Base-by-base conservation (phyloP, 2,113 vertebrate genomes). In the Struthio camelus region DNA sequence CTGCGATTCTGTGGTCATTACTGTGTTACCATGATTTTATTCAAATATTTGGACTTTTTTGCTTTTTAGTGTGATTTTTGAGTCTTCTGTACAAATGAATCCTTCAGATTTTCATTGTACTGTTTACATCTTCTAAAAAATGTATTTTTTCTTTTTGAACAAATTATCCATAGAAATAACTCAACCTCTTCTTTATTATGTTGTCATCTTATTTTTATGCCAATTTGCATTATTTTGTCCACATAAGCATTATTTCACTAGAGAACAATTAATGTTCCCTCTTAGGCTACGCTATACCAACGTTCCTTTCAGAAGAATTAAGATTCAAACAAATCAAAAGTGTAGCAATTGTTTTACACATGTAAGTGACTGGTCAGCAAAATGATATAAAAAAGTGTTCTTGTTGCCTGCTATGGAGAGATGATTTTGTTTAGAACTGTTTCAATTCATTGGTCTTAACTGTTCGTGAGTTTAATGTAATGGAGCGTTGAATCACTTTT, bases 81-180 rank as follows among this genome's bases (percentile, higher is more conserved):
- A 36, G n/a, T 58, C 92, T 71, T 64, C 5, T 4, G 3, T n/a
- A 8, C 25, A 75, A 32, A 79, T 48, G 3, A 10, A 19, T 22
- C 53, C 53, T 75, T 75, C 67, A 42, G 16, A 10, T 84, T 54
- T 32, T 48, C 30, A 28, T 44, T 76, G 12, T 77, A 61, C 40
- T 86, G 38, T 94, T 96, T 97, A 48, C 46, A 83, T 54, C 82
- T 95, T 91, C 76, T n/a, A n/a, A n/a, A n/a, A n/a, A n/a, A n/a
- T n/a, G n/a, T n/a, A n/a, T n/a, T n/a, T n/a, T n/a, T n/a, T n/a
- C n/a, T n/a, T n/a, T n/a, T n/a, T n/a, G n/a, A n/a, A n/a, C n/a
- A n/a, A n/a, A n/a, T n/a, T 88, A 90, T 89, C 75, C 87, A 81
- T 90, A 59, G 82, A 97, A 95, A 71, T 78, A 92, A n/a, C 34